These are phyloP conservation scores for Uloborus plumipes DNA, from an alignment of 2,888 invertebrate species.

Conservation along the genomic window DNA sequence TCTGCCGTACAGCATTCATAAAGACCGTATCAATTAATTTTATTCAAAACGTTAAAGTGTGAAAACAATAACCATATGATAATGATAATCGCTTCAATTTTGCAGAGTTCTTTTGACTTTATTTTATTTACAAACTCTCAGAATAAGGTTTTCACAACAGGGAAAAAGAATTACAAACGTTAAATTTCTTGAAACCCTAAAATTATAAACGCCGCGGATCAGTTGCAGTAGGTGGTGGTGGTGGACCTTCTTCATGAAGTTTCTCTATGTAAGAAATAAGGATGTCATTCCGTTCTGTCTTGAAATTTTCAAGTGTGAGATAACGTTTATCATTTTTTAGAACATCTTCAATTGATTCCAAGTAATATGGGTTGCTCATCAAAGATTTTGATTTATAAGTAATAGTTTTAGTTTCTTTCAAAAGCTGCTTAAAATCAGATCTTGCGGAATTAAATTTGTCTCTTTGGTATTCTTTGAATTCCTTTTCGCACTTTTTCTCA, in stretches of 20 bases:
- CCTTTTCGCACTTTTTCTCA: slow-evolving; percentile 92
- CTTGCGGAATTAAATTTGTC: slow-evolving; percentile 92
- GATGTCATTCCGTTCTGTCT: slow-evolving; percentile 88
- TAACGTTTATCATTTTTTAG: slow-evolving; percentile 73
- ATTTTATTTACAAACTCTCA: too few relatives aligned
- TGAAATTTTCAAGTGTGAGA: slow-evolving; percentile 87
- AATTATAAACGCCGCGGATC: slow-evolving; percentile 79
- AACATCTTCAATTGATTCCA: slow-evolving; percentile 75
- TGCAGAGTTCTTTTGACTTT: neutral
- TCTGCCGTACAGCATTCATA: too few relatives aligned
- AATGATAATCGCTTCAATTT: neutral
- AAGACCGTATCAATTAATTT: too few relatives aligned
- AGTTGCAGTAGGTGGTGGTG: slow-evolving; percentile 95
- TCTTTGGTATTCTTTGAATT: slow-evolving; percentile 94
- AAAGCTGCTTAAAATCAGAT: slow-evolving; percentile 88
- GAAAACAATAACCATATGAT: too few relatives aligned
- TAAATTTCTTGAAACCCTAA: too few relatives aligned
- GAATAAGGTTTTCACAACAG: neutral
- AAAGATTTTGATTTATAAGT: slow-evolving; percentile 82
- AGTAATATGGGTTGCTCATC: slow-evolving; percentile 15
- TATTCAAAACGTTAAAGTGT: too few relatives aligned
- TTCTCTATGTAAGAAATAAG: slow-evolving; percentile 77
- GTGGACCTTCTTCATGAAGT: slow-evolving; percentile 71
- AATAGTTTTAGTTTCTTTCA: slow-evolving; percentile 93
- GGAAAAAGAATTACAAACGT: neutral